phyloP scores from a whole-genome alignment of 1,140 invertebrate species.

The Galendromus occidentalis region DNA sequence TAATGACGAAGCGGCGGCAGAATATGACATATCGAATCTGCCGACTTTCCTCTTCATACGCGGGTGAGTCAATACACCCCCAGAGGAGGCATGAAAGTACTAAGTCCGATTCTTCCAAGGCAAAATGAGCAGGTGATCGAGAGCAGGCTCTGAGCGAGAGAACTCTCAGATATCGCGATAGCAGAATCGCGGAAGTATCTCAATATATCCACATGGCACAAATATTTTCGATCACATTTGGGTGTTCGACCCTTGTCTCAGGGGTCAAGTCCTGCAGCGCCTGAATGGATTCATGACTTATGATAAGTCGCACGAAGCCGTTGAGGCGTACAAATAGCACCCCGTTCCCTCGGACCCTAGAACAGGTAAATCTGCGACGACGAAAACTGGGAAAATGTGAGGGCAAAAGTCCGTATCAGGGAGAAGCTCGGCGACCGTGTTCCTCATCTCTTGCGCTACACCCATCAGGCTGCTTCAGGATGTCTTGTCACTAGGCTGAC shows the following conservation, averaged over 20 bases:
- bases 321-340: background rate
- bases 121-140: background rate
- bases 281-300: background rate
- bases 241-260: background rate
- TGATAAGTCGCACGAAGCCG: background rate
- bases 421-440: no score
- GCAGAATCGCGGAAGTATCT: background rate
- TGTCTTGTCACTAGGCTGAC: no score
- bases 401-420: no score
- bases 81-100: background rate
- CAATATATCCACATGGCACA: background rate
- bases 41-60: constrained; percentile 70
- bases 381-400: no score
- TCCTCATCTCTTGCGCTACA: no score
- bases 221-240: background rate
- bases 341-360: no score
- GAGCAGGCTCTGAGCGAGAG: background rate
- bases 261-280: background rate
- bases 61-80: background rate
- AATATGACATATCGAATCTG: constrained; percentile 67
- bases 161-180: background rate
- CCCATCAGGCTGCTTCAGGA: no score
- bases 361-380: no score
- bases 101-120: background rate
- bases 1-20: constrained; percentile 51